phyloP scores from a whole-genome alignment of 23 tunicate genomes.

The Halocynthia roretzi region DNA sequence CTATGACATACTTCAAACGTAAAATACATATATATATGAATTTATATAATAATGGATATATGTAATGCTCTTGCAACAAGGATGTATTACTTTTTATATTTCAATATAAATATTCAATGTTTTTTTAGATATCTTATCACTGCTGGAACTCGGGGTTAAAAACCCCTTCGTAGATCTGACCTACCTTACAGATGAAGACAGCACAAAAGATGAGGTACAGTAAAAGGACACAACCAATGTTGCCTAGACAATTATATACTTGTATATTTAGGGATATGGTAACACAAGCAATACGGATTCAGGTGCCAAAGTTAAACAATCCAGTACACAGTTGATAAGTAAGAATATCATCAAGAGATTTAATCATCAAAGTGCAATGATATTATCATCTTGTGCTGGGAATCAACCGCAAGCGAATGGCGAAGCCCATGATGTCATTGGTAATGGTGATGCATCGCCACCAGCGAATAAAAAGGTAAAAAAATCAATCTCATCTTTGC shows the following conservation, averaged over 20 bases:
- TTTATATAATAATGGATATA: no score
- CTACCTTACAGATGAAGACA: constrained; percentile 62
- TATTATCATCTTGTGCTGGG: constrained; percentile 25
- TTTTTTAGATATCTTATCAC: constrained; percentile 41
- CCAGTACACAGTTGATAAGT: constrained; percentile 43
- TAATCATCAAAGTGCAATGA: constrained; percentile 90
- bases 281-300: constrained; percentile 8
- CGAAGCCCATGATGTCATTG: no score
- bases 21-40: no score
- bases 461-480: no score
- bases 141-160: constrained; percentile 64
- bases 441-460: no score
- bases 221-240: not conserved
- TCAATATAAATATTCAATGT: not conserved
- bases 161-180: constrained; percentile 56
- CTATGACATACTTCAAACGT: no score
- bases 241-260: not conserved
- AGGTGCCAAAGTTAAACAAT: constrained; percentile 38
- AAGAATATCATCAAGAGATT: constrained; percentile 73
- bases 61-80: no score
- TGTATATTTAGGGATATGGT: constrained; percentile 50
- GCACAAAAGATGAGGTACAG: constrained; percentile 57
- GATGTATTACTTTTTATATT: no score
- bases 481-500: no score
- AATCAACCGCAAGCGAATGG: constrained; percentile 1